Base-by-base conservation (phyloP, 2,113 vertebrate species). In the Chionis minor region DNA sequence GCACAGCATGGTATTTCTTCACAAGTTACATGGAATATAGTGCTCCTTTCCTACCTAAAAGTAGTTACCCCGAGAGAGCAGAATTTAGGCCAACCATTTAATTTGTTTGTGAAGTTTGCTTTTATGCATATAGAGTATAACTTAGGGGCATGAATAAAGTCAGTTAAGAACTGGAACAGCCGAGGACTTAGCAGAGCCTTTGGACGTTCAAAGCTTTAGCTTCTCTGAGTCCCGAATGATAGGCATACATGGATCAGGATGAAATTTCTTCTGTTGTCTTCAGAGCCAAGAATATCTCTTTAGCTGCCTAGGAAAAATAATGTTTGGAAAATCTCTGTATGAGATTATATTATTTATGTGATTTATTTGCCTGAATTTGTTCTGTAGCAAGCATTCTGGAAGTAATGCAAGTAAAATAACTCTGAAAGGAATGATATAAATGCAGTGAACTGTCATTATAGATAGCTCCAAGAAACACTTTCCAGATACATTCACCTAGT, bases 331-430 rank as follows among this genome's bases (percentile, higher is more conserved):
- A 94, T 44, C 5, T 51, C 45, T 47, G 8, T 73, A 55, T 71
- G 55, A 47, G 14, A 59, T 51, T 65, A 9, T 47, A 65, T 54
- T 63, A 66, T 71, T 96, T 81, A 40, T 78, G 45, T 67, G 59
- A 75, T 72, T 94, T 96, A 83, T 86, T 93, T 77, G 63, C 63
- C 69, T 86, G 75, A 77, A 86, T 94, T 88, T 78, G 24, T 73
- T 92, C 59, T 86, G 88, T 70, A 88, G 42, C 40, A 86, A 91
- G 28, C 45, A 74, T 81, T 92, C 63, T 91, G 63, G 80, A 96
- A 97, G 67, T 45, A 96, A 91, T 51, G 35, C 27, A 90, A 88
- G 75, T 61, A 88, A 95, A 90, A 92, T 86, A 90, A 83, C 45
- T 93, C 79, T 70, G 51, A 8, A 88, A 90, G 54, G 30, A 86